These are phyloP conservation scores for Apodemia duryi DNA, from an alignment of 2,888 invertebrate species.

Conservation along the genomic window DNA sequence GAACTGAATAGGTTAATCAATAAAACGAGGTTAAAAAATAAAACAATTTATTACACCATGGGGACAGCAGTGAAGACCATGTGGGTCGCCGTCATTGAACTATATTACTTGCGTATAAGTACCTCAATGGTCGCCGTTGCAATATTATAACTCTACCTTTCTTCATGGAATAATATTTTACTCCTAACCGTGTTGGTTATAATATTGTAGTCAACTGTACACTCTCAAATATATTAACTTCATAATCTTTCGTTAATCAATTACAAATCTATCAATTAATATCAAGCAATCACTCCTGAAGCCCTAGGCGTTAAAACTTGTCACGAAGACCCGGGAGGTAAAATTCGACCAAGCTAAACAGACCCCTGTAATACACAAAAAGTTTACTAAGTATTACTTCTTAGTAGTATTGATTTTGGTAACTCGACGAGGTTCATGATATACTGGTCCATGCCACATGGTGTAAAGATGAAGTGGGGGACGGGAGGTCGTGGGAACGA, in stretches of 20 bases:
- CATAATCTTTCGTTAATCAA: conserved; percentile 64
- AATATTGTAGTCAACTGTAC: background rate
- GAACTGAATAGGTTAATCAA: too few species aligned
- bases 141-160: too few species aligned
- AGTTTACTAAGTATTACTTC: background rate
- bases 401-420: conserved; percentile 26
- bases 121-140: too few species aligned
- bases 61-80: too few species aligned
- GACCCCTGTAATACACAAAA: conserved; percentile 29
- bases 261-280: conserved; percentile 68
- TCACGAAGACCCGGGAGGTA: conserved; percentile 66
- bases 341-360: conserved; percentile 43
- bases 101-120: too few species aligned
- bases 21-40: too few species aligned
- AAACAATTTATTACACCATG: too few species aligned
- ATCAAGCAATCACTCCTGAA: conserved; percentile 58
- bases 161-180: too few species aligned
- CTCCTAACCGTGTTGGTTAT: too few species aligned
- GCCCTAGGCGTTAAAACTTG: conserved; percentile 60
- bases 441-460: conserved; percentile 62
- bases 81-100: too few species aligned
- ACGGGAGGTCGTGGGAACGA: conserved; percentile 61
- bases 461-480: conserved; percentile 42
- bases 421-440: conserved; percentile 23
- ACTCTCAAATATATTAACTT: conserved; percentile 35